Conservation (phyloP, 2,888 invertebrate genomes). For the Idaea biselata region DNA sequence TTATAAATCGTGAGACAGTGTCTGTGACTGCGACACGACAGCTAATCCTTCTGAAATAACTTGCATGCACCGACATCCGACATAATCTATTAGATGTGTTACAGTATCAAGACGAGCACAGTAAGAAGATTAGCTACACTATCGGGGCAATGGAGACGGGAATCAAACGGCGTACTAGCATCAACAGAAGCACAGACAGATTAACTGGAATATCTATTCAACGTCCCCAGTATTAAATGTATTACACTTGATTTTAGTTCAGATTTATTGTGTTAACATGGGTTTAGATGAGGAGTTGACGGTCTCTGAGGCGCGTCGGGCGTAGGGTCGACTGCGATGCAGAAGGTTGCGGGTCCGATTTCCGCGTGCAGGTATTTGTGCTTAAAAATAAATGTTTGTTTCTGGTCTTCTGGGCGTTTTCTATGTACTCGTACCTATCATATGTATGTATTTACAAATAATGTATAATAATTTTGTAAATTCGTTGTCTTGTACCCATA, state of each 20-base stretch:
- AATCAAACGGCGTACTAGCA: conserved; percentile 27
- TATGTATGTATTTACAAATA: not conserved
- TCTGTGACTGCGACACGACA: conserved; percentile 46
- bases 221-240: conserved; percentile 9
- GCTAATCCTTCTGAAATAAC: conserved; percentile 58
- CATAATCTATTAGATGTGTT: conserved; percentile 57
- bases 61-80: conserved; percentile 54
- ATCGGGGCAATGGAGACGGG: conserved; percentile 34
- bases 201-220: conserved; percentile 25
- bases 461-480: too few relatives aligned
- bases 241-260: not conserved
- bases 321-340: too few relatives aligned
- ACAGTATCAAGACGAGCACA: conserved; percentile 46
- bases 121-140: conserved; percentile 57
- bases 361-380: too few relatives aligned
- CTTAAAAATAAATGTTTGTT: too few relatives aligned
- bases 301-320: too few relatives aligned
- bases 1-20: conserved; percentile 45
- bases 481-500: too few relatives aligned
- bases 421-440: too few relatives aligned
- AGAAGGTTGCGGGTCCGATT: too few relatives aligned
- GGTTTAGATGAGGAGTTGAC: too few relatives aligned
- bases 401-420: too few relatives aligned
- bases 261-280: not conserved
- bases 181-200: conserved; percentile 27